phyloP scores from a whole-genome alignment of 2,888 invertebrate species.

The Chrysolina americana region DNA sequence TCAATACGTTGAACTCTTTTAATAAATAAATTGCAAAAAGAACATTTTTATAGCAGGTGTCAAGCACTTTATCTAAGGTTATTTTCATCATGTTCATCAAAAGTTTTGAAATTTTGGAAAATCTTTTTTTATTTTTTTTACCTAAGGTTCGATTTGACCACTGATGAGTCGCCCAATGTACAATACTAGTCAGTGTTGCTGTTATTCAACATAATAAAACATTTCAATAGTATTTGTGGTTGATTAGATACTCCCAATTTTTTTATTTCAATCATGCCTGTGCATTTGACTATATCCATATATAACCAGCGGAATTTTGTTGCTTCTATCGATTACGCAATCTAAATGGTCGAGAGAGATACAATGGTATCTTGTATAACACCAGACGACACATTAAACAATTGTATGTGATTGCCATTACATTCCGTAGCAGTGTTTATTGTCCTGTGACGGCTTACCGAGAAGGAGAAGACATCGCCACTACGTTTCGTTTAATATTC shows the following conservation, averaged over 20 bases:
- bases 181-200: no score
- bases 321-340: conserved; percentile 11
- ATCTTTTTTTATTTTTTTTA: no score
- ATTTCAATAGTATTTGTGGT: no score
- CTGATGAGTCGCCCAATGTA: no score
- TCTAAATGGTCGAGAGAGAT: not conserved
- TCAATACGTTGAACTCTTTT: no score
- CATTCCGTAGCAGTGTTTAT: conserved; percentile 23
- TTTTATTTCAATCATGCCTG: not conserved
- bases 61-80: no score
- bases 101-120: no score
- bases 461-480: conserved; percentile 14
- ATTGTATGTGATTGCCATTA: conserved; percentile 23
- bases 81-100: no score
- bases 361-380: conserved; percentile 13
- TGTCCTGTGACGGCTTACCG: conserved; percentile 18
- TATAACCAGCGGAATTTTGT: not conserved
- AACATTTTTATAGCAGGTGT: no score
- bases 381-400: conserved; percentile 21
- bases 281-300: not conserved
- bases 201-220: no score
- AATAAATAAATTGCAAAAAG: no score
- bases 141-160: no score
- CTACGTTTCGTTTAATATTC: conserved; percentile 48
- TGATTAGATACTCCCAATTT: not conserved